A percentile compares a stretch with the other conserved stretches of the same genome.
phyloP scores from a whole-genome alignment of 2,113 vertebrate species.

The Crotophaga sulcirostris region DNA sequence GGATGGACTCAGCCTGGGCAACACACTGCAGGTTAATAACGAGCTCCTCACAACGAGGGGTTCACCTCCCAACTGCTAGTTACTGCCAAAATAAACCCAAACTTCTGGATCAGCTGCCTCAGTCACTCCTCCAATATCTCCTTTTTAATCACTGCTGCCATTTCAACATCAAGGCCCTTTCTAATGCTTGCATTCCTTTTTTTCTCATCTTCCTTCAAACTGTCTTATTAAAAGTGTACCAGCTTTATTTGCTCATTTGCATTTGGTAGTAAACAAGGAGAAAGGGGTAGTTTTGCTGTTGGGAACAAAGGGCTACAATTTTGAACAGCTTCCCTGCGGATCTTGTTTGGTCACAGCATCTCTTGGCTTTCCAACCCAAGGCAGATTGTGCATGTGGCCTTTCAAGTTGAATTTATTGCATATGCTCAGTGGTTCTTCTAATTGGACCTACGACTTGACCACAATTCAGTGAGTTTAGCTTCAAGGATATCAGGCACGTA shows the following conservation, averaged over 20 bases:
- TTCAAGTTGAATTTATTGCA: slow-evolving; percentile 72
- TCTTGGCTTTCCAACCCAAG: slow-evolving; percentile 62
- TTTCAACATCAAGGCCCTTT: background rate
- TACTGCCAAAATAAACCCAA: background rate
- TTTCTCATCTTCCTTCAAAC: background rate
- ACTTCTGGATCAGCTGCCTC: background rate
- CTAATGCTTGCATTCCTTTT: background rate
- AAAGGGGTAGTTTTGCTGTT: slow-evolving; percentile 37
- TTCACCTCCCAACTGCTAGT: background rate
- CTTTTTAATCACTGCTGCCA: background rate
- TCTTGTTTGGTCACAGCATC: slow-evolving; percentile 44
- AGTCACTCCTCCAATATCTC: background rate
- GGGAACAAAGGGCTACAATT: slow-evolving; percentile 28
- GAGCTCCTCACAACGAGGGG: background rate
- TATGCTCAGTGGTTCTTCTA: slow-evolving; percentile 63
- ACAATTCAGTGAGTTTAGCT: slow-evolving; percentile 55
- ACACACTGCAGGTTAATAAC: background rate
- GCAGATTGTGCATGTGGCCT: slow-evolving; percentile 64
- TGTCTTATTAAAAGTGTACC: background rate
- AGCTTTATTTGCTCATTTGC: background rate
- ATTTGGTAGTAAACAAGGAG: slow-evolving; percentile 10
- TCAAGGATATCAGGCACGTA: background rate
- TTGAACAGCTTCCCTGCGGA: slow-evolving; percentile 18
- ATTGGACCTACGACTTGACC: slow-evolving; percentile 56
- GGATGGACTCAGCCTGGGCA: background rate